phyloP scores from a whole-genome alignment of 1,140 invertebrate species.

The Oreohelix idahoensis region DNA sequence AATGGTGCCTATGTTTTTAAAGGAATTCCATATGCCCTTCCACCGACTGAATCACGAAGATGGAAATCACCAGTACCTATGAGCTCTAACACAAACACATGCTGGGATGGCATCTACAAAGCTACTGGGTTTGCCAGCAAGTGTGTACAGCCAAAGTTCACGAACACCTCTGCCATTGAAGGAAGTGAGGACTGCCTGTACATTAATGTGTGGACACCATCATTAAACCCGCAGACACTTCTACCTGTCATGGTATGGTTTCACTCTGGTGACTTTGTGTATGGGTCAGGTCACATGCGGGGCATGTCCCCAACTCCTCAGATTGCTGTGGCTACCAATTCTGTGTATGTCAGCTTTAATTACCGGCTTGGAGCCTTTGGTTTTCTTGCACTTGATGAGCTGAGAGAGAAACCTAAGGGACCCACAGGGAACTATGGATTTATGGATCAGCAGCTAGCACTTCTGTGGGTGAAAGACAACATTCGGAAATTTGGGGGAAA shows the following conservation, averaged over 20 bases:
- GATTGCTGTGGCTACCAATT: constrained; percentile 77
- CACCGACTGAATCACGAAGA: constrained; percentile 78
- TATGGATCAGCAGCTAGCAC: constrained; percentile 58
- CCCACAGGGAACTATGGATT: constrained; percentile 43
- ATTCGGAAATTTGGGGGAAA: constrained; percentile 83
- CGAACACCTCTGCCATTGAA: constrained; percentile 12
- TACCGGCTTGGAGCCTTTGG: constrained; percentile 62
- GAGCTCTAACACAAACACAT: constrained; percentile 38
- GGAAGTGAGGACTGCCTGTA: constrained; percentile 66
- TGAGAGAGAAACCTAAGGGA: constrained; percentile 39
- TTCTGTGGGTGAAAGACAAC: constrained; percentile 84
- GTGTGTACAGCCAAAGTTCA: constrained; percentile 48
- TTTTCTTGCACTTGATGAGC: constrained; percentile 56
- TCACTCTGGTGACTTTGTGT: constrained; percentile 82
- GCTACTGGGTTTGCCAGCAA: constrained; percentile 44
- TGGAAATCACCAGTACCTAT: constrained; percentile 81
- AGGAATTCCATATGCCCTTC: constrained; percentile 88
- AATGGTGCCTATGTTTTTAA: constrained; percentile 85
- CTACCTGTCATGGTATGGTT: constrained; percentile 84
- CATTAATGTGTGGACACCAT: constrained; percentile 63
- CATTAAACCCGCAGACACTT: constrained; percentile 42
- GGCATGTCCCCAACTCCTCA: constrained; percentile 52
- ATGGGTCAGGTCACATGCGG: constrained; percentile 76
- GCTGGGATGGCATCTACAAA: constrained; percentile 51
- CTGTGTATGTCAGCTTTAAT: constrained; percentile 63